Conservation (phyloP, 2,113 vertebrate species). For the Notiomystis cincta region DNA sequence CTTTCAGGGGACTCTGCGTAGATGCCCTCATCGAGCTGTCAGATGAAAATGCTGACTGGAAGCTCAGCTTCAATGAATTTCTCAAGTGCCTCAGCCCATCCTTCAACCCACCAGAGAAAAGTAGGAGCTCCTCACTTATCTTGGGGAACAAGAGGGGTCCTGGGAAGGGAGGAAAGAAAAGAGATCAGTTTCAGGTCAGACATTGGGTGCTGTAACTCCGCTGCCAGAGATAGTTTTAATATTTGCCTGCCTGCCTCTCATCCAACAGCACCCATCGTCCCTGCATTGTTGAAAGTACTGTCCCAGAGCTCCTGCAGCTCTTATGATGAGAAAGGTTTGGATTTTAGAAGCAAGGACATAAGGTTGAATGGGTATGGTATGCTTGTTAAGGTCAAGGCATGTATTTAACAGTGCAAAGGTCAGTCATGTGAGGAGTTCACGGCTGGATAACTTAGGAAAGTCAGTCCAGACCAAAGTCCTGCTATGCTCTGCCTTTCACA, state of each 20-base stretch:
- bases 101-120: slow-evolving; percentile 95
- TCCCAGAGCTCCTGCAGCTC: background rate
- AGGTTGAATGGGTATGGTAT: background rate
- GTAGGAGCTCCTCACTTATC: slow-evolving; percentile 70
- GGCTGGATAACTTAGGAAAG: background rate
- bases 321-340: background rate
- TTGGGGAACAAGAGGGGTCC: background rate
- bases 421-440: background rate
- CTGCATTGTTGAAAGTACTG: background rate
- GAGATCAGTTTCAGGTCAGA: background rate
- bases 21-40: slow-evolving; percentile 98
- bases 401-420: background rate
- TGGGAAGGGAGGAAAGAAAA: background rate
- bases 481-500: background rate
- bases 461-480: slow-evolving; percentile 20
- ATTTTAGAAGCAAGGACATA: background rate
- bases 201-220: background rate
- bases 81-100: slow-evolving; percentile 94
- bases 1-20: slow-evolving; percentile 91
- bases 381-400: background rate
- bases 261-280: background rate
- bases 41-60: slow-evolving; percentile 98
- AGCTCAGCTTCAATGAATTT: slow-evolving; percentile 96
- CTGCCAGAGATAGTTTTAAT: background rate
- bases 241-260: background rate